These are phyloP conservation scores for Atrichornis clamosus DNA, from an alignment of 2,113 vertebrate genomes.

Conservation along the genomic window DNA sequence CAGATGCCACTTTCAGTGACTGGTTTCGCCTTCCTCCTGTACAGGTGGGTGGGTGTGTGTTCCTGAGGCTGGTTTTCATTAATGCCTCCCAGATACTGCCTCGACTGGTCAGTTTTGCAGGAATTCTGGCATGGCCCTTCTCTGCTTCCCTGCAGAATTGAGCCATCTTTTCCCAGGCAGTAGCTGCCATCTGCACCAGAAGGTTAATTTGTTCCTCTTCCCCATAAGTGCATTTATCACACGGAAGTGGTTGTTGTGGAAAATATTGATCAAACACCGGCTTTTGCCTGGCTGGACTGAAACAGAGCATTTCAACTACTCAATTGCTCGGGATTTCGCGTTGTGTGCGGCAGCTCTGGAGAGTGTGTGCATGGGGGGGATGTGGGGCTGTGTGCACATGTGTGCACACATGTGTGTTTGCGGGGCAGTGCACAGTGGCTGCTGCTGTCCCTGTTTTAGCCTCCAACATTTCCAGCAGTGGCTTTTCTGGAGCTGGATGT, in stretches of 20 bases:
- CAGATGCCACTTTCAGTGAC: not conserved
- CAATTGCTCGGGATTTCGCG: not conserved
- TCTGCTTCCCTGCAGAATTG: constrained; percentile 56
- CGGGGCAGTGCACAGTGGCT: not conserved
- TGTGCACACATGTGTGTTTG: not conserved
- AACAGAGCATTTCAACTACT: constrained; percentile 56
- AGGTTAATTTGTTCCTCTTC: constrained; percentile 76
- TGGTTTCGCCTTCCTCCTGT: not conserved
- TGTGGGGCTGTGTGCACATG: fast-evolving
- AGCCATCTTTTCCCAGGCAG: constrained; percentile 70
- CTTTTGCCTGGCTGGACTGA: constrained; percentile 66
- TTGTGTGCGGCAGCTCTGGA: not conserved
- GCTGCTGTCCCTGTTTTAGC: not conserved
- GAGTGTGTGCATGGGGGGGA: not conserved
- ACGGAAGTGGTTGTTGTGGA: constrained; percentile 74
- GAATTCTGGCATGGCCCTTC: not conserved
- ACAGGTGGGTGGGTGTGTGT: not conserved
- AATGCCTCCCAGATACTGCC: not conserved
- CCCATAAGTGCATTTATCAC: constrained; percentile 75
- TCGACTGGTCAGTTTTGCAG: not conserved
- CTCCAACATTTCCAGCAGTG: not conserved
- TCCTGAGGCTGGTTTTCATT: not conserved
- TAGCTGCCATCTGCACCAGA: constrained; percentile 66
- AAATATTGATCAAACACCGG: constrained; percentile 76
- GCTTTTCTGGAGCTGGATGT: not conserved